Evolutionary conservation across 1,140 invertebrate genomes (phyloP), one percentile per base, ranked within the genome.

Genomic region (Physella acuta): DNA sequence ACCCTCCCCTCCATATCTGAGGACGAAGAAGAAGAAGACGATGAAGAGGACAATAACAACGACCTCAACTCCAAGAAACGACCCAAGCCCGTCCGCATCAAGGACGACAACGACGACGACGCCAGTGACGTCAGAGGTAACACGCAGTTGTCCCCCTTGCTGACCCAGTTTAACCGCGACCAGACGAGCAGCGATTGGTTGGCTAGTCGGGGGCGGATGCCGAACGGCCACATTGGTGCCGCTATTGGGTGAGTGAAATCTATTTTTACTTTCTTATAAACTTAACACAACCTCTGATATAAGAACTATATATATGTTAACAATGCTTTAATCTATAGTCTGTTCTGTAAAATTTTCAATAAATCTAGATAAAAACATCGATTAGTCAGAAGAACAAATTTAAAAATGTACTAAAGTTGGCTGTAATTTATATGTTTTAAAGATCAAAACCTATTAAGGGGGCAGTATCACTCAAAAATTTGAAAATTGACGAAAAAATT

Each of bases 1-100:
- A 82, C 78, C 4, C 56, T 82, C 5, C 80, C 80, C 1, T 80
- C 79, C 0, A 82, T 82, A 62, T 82, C 80, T 0, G 80, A 82
- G 61, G 78, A 82, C 60, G 80, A 80, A 33, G 78, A 77, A n/a
- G 72, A 72, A 16, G 72, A 68, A 3, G 65, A 69, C 11, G n/a
- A n/a, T n/a, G 73, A 78, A 11, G 75, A 76, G 26, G 64, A 68
- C 0, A 61, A 71, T 2, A 73, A 78, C 20, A 72, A 70, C 58
- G 59, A 73, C n/a, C 20, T 64, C 1, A 33, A 33, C 0, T 37
- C 16, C 30, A 68, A 64, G 52, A 17, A 58, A 0, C n/a, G 14
- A n/a, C 55, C 14, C 61, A 65, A 20, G 70, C 71, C 4, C 75
- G 77, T 16, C 76, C 8, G 76, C 4, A 70, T 68, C 2, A 56